These are phyloP conservation scores for Enteromius treurensis DNA, from an alignment of 2,797 vertebrate species.

Conservation along the genomic window DNA sequence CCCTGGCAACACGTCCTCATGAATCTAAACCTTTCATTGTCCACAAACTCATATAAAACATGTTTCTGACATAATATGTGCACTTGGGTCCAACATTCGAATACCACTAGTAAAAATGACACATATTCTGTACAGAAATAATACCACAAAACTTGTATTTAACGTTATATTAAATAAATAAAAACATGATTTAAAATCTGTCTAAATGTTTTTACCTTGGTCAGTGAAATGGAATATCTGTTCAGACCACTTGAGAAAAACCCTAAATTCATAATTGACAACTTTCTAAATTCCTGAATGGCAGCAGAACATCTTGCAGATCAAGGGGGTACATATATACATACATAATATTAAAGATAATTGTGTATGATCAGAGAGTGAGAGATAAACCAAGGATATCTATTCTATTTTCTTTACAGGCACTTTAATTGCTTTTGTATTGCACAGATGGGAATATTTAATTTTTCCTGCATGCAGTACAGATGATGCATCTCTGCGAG, in stretches of 20 bases:
- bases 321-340: not conserved
- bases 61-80: not conserved
- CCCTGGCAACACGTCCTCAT: conserved; percentile 16
- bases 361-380: conserved; percentile 1
- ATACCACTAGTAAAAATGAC: not conserved
- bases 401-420: conserved; percentile 34
- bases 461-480: conserved; percentile 53
- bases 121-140: not conserved
- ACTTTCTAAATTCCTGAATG: not conserved
- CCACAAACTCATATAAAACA: conserved; percentile 2
- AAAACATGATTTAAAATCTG: no score
- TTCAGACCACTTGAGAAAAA: not conserved
- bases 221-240: not conserved
- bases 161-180: no score
- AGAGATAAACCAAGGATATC: conserved; percentile 60
- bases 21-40: conserved; percentile 5
- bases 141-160: no score
- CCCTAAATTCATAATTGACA: not conserved
- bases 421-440: conserved; percentile 55
- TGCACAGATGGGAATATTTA: conserved; percentile 60
- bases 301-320: not conserved
- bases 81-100: not conserved
- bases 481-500: conserved; percentile 53
- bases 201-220: no score
- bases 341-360: not conserved